Percentiles rank a stretch among this genome's conserved stretches.
These are phyloP conservation scores for Paedocypris sp. DNA, from an alignment of 2,113 vertebrate genomes.

Conservation along the genomic window DNA sequence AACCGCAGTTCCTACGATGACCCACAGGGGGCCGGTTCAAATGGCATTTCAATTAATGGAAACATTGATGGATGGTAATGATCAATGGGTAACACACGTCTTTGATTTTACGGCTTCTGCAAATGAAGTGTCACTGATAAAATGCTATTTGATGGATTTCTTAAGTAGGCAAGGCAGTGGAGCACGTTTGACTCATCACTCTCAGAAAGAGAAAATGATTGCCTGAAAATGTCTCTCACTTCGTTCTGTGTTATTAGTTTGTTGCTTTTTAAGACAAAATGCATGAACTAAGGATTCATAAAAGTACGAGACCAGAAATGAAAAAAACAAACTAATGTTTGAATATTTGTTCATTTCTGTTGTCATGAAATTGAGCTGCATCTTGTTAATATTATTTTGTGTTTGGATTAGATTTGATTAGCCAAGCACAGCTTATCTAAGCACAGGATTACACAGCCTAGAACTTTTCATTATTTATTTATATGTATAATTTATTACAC, in stretches of 20 bases:
- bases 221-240: neutral
- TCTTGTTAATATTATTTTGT: no score
- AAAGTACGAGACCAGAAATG: no score
- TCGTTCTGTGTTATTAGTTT: neutral
- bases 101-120: conserved; percentile 15
- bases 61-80: conserved; percentile 4
- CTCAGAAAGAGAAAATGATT: conserved; percentile 13
- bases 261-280: neutral
- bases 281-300: neutral
- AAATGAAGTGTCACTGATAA: conserved; percentile 22
- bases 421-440: no score
- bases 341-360: no score
- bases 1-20: neutral
- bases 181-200: conserved; percentile 13
- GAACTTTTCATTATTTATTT: no score
- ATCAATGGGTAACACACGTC: conserved; percentile 14
- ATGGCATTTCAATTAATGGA: conserved; percentile 16
- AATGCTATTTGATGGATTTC: conserved; percentile 17
- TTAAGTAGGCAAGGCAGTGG: neutral
- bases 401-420: no score
- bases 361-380: no score
- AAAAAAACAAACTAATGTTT: no score
- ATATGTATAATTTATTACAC: no score
- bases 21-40: neutral
- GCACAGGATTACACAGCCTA: no score